Percentiles rank a stretch among this genome's conserved stretches.
Evolutionary conservation across 30 jellyfish, hydroid and myxozoan genomes (phyloP).

Genomic region (Phacellophora camtschatica): DNA sequence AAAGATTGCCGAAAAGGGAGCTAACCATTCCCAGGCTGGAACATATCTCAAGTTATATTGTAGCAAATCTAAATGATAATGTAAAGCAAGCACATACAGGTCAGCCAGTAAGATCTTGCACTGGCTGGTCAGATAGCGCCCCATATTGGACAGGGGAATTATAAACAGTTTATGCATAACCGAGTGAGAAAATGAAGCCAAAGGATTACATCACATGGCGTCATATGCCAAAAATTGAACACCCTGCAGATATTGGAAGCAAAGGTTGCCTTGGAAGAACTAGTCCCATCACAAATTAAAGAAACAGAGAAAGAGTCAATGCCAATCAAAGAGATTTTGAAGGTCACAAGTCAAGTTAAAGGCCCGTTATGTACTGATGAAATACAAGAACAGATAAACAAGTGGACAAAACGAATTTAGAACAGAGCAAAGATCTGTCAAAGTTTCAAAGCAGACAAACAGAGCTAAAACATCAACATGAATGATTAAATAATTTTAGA

Average conservation of each 20-base stretch:
- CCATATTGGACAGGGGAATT: slow-evolving; percentile 5
- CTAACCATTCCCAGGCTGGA: slow-evolving; percentile 32
- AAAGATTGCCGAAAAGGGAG: slow-evolving; percentile 3
- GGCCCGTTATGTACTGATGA: slow-evolving; percentile 54
- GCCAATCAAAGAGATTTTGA: slow-evolving; percentile 31
- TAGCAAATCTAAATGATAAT: slow-evolving; percentile 29
- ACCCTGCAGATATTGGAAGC: slow-evolving; percentile 40
- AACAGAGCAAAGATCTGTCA: neutral
- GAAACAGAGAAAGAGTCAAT: slow-evolving; percentile 48
- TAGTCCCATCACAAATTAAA: slow-evolving; percentile 1
- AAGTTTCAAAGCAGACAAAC: slow-evolving; percentile 2
- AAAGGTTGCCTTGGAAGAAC: slow-evolving; percentile 1
- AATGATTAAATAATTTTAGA: neutral
- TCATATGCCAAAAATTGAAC: slow-evolving; percentile 7
- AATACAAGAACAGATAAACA: neutral
- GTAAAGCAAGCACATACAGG: slow-evolving; percentile 11
- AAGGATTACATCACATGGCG: slow-evolving; percentile 32
- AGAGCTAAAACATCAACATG: neutral
- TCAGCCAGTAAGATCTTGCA: slow-evolving; percentile 1
- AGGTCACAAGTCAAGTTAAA: neutral
- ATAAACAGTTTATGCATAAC: slow-evolving; percentile 36
- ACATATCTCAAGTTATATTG: slow-evolving; percentile 31
- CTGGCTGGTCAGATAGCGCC: slow-evolving; percentile 48
- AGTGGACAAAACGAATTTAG: neutral
- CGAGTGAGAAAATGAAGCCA: slow-evolving; percentile 16